Base-by-base conservation (phyloP, 2,797 vertebrate genomes). In the Pelodytes ibericus region DNA sequence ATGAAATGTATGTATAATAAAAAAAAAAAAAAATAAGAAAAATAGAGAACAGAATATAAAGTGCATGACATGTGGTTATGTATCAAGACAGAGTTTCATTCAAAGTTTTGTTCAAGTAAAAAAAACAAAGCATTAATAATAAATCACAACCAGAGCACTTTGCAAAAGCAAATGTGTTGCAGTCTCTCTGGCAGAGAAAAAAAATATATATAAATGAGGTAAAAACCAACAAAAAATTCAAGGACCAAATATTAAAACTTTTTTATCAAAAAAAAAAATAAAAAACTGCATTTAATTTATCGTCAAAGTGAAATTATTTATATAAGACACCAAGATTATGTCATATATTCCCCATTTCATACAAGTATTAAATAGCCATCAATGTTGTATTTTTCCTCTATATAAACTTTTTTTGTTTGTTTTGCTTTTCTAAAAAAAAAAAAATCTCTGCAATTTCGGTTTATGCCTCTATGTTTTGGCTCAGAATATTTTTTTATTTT, bases 21-120 rank as follows among this genome's bases (percentile, higher is more conserved):
- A 49, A 78, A 8, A n/a, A 66, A 59, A 70, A 30, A 76, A 53
- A 24, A 26, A n/a, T 36, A 4, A 68, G 56, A 56, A 56, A 49
- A 44, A 53, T 30, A 60, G 7, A 49, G 29, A 67, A 78, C 71
- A 53, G 62, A 78, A 72, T 78, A 78, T 78, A 78, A 79, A 79
- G 76, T 79, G 76, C 76, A 79, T 73, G 70, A 59, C 72, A 63
- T 79, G 63, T 72, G 70, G 66, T 79, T 68, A 79, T 57, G 69
- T 68, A 72, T 72, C 27, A 71, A 75, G 25, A 56, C 33, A 47
- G 49, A 65, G 41, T 39, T 41, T 30, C 41, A 72, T 72, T 78
- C 56, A 67, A 29, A 53, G 63, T 36, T 62, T 72, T 78, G 70
- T 78, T 77, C 75, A 77, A 77, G 69, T 72, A 44, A 51, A 77